These are phyloP conservation scores for Tringa solitaria DNA, from an alignment of 2,113 vertebrate species.

Conservation along the genomic window DNA sequence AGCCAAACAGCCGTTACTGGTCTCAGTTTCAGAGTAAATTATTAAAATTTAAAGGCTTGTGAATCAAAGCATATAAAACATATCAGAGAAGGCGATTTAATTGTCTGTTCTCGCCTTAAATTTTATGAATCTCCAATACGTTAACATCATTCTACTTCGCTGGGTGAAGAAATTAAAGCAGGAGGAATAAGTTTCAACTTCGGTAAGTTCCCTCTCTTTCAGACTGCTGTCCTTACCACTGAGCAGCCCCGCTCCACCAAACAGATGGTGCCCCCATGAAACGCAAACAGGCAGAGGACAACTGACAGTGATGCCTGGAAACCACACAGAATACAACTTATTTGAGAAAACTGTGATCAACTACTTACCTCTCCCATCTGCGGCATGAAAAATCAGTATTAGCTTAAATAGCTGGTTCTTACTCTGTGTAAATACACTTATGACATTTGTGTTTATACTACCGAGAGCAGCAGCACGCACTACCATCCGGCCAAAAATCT, in stretches of 20 bases:
- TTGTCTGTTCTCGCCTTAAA: conserved; percentile 31
- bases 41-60: conserved; percentile 47
- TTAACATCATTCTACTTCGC: conserved; percentile 24
- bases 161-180: neutral
- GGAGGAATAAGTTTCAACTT: neutral
- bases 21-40: conserved; percentile 36
- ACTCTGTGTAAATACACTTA: neutral
- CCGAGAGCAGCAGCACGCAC: neutral
- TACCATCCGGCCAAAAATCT: neutral
- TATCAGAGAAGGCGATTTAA: conserved; percentile 36
- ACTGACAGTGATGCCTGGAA: accelerated
- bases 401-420: neutral
- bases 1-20: conserved; percentile 44
- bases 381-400: neutral
- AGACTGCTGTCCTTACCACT: neutral
- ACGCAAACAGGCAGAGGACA: neutral
- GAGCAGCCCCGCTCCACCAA: neutral
- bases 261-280: neutral
- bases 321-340: neutral
- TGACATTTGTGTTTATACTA: neutral
- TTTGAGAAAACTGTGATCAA: neutral
- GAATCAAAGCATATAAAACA: conserved; percentile 41
- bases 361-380: neutral
- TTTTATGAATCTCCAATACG: conserved; percentile 47
- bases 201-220: neutral